Conservation (phyloP, 2,113 vertebrate species). For the Malurus elegans region DNA sequence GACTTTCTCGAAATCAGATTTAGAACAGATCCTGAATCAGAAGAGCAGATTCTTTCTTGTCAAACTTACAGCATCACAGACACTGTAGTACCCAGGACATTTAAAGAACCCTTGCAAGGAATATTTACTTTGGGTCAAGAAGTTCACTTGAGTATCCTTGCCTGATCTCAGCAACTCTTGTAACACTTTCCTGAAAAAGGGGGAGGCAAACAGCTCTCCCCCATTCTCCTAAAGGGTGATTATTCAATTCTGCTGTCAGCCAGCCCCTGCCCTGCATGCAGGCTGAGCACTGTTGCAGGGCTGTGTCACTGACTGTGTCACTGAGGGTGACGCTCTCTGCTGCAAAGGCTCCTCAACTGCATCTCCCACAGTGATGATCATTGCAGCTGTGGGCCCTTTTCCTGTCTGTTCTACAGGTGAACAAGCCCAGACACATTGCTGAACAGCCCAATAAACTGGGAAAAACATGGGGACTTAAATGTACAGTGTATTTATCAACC, state of each 20-base stretch:
- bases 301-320: too few relatives aligned
- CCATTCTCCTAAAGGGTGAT: conserved; percentile 69
- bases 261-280: background rate
- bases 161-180: conserved; percentile 75
- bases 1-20: background rate
- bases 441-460: background rate
- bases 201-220: conserved; percentile 73
- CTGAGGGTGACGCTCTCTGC: background rate
- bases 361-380: background rate
- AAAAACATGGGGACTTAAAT: background rate
- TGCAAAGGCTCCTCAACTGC: background rate
- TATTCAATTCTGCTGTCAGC: background rate
- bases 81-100: background rate
- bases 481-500: background rate
- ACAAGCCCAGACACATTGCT: background rate
- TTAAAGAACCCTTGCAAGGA: background rate
- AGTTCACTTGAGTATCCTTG: background rate
- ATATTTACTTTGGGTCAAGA: background rate
- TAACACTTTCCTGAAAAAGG: conserved; percentile 61
- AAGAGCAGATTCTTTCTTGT: background rate
- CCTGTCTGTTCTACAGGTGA: accelerated
- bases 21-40: background rate
- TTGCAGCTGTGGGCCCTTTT: background rate
- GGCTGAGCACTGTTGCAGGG: accelerated
- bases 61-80: background rate